phyloP scores from a whole-genome alignment of 2,888 invertebrate species.

The Cylindroiulus punctatus region DNA sequence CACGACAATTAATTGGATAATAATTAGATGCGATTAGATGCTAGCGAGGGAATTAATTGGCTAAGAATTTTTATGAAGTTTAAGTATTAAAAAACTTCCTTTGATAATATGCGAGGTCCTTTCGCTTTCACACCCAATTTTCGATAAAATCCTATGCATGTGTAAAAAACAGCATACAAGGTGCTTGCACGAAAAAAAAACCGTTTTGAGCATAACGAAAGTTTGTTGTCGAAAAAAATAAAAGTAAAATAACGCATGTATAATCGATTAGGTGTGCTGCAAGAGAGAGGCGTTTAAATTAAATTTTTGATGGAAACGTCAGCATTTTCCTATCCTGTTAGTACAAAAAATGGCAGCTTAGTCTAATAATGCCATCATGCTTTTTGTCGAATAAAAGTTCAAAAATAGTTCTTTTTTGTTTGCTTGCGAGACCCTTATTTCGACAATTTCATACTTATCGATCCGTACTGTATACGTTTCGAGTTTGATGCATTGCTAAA shows the following conservation, averaged over 20 bases:
- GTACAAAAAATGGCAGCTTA: background rate
- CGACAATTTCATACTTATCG: constrained; percentile 37
- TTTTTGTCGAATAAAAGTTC: background rate
- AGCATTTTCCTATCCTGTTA: constrained; percentile 22
- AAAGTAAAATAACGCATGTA: constrained; percentile 42
- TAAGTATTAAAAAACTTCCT: background rate
- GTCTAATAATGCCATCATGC: constrained; percentile 38
- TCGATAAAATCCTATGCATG: background rate
- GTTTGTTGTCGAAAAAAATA: constrained; percentile 28
- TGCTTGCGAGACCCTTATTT: background rate
- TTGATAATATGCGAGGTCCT: background rate
- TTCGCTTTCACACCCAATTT: background rate
- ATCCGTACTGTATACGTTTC: background rate
- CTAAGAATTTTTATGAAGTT: constrained; percentile 33
- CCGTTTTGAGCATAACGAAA: constrained; percentile 19
- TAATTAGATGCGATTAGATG: constrained; percentile 39
- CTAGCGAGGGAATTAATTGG: constrained; percentile 24
- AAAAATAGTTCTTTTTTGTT: background rate
- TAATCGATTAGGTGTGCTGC: constrained; percentile 42
- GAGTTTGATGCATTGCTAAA: no score
- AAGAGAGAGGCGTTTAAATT: constrained; percentile 34
- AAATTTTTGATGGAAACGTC: constrained; percentile 42
- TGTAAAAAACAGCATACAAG: background rate
- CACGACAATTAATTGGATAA: constrained; percentile 28
- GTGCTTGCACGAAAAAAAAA: background rate